Conservation (phyloP, 2,888 invertebrate genomes). For the Drosophila rubida region DNA sequence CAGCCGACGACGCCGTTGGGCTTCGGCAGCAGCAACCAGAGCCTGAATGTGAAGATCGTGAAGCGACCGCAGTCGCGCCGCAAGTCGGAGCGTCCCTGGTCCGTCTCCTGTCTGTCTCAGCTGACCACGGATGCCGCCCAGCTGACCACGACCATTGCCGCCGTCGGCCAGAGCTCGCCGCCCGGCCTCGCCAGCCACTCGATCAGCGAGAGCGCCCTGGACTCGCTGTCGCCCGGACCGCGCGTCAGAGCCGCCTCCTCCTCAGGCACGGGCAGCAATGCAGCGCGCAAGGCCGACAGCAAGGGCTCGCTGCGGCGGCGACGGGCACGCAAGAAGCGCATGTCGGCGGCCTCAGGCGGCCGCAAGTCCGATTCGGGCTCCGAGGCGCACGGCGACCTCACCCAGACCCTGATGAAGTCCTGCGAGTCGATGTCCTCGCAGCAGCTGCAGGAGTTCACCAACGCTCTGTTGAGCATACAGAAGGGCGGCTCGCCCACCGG, state of each 20-base stretch:
- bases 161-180: conserved; percentile 82
- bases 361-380: conserved; percentile 87
- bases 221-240: conserved; percentile 88
- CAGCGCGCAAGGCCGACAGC: conserved; percentile 82
- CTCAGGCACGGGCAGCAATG: conserved; percentile 65
- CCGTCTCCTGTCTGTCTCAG: conserved; percentile 94
- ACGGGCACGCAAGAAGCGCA: conserved; percentile 83
- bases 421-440: conserved; percentile 87
- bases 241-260: conserved; percentile 74
- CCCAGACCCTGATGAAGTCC: conserved; percentile 86
- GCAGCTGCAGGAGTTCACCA: conserved; percentile 87
- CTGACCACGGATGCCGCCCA: conserved; percentile 85
- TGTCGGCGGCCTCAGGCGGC: conserved; percentile 69
- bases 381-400: conserved; percentile 83
- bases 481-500: conserved; percentile 38
- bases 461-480: conserved; percentile 83
- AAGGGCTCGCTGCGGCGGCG: conserved; percentile 84
- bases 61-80: conserved; percentile 85
- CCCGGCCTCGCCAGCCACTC: conserved; percentile 89
- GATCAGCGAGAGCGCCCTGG: conserved; percentile 94
- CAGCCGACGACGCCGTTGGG: conserved; percentile 52
- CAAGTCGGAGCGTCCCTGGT: conserved; percentile 90
- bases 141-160: conserved; percentile 82
- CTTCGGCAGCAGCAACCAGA: conserved; percentile 81
- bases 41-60: conserved; percentile 86